These are phyloP conservation scores for Hypotaenidia philippensis DNA, from an alignment of 2,797 vertebrate genomes.

Conservation along the genomic window DNA sequence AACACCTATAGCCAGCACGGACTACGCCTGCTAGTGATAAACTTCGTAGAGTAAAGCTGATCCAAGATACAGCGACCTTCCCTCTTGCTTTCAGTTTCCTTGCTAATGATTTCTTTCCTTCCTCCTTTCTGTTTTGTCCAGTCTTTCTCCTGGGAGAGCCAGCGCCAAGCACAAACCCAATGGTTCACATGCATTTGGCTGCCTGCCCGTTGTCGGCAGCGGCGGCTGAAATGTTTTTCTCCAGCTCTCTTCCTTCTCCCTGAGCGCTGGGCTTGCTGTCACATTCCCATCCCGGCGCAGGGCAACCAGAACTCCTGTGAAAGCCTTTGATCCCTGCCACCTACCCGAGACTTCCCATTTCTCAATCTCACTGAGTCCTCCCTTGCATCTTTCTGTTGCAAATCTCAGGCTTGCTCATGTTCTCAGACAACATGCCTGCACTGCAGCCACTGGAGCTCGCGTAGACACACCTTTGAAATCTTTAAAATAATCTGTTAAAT, in stretches of 20 bases:
- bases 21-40: background rate
- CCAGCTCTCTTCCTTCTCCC: background rate
- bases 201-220: rapidly evolving
- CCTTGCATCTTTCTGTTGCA: background rate
- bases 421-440: rapidly evolving
- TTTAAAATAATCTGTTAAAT: background rate
- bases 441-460: background rate
- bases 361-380: background rate
- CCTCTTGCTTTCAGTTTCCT: slow-evolving; percentile 3
- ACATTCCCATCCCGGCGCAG: rapidly evolving
- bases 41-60: background rate
- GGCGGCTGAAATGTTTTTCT: background rate
- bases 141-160: background rate
- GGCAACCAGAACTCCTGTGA: background rate
- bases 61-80: background rate
- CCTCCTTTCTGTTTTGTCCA: background rate
- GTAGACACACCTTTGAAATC: background rate
- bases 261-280: rapidly evolving
- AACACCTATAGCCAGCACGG: rapidly evolving
- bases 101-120: background rate
- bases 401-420: background rate
- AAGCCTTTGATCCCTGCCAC: background rate
- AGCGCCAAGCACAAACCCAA: background rate
- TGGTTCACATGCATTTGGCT: background rate
- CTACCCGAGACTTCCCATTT: background rate